Percentiles rank a stretch among this genome's conserved stretches.
Conservation (phyloP, 92 coral and sea anemone species). For the Porites divaricata region DNA sequence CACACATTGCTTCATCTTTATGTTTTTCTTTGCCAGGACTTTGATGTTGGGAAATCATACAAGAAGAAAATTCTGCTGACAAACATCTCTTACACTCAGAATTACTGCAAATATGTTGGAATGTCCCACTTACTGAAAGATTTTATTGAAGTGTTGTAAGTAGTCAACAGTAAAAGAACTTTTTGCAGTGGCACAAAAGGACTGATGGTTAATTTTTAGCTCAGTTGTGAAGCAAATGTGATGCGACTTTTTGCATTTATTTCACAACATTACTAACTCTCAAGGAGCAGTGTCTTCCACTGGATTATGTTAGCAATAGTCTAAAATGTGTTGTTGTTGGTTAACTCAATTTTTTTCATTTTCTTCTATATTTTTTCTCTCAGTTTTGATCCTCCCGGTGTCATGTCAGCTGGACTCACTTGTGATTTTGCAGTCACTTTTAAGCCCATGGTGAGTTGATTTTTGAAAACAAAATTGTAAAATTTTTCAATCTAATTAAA, state of each 20-base stretch:
- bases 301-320: neutral
- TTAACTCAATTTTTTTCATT: neutral
- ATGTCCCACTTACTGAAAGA: constrained; percentile 95
- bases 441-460: constrained; percentile 92
- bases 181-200: too few relatives aligned
- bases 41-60: constrained; percentile 94
- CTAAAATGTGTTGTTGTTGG: neutral
- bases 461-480: neutral
- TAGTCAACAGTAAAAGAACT: constrained; percentile 21
- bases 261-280: neutral
- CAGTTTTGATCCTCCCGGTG: constrained; percentile 97
- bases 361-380: neutral
- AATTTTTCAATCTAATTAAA: neutral
- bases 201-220: too few relatives aligned
- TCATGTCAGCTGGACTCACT: constrained; percentile 97
- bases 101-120: constrained; percentile 96
- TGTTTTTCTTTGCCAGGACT: constrained; percentile 67
- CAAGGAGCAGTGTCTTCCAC: neutral
- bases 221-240: too few relatives aligned
- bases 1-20: neutral
- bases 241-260: too few relatives aligned
- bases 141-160: constrained; percentile 97
- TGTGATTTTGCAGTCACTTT: constrained; percentile 94
- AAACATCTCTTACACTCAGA: constrained; percentile 97
- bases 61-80: constrained; percentile 93